These are phyloP conservation scores for Pyrochroa serraticornis DNA, from an alignment of 2,888 invertebrate species.

Conservation along the genomic window DNA sequence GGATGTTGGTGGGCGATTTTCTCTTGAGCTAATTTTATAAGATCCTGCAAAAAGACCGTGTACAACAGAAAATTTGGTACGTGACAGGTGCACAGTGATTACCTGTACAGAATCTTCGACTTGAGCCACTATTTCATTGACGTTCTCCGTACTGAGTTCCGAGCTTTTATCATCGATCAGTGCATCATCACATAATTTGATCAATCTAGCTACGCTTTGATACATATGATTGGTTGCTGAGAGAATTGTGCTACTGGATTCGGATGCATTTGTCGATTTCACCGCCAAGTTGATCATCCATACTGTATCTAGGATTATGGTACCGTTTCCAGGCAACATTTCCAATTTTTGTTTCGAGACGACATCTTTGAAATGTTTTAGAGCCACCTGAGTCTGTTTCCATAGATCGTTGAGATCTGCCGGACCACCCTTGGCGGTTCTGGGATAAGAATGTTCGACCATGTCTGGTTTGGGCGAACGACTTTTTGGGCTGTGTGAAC, in stretches of 20 bases:
- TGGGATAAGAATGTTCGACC: slow-evolving; percentile 31
- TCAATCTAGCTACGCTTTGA: slow-evolving; percentile 82
- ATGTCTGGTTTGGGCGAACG: slow-evolving; percentile 50
- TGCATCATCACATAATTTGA: slow-evolving; percentile 89
- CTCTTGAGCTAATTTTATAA: slow-evolving; percentile 80
- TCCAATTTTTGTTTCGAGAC: slow-evolving; percentile 90
- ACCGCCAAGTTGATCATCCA: slow-evolving; percentile 77
- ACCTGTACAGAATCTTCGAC: slow-evolving; percentile 78
- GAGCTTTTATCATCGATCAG: slow-evolving; percentile 75
- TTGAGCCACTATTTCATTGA: slow-evolving; percentile 69
- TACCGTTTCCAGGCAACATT: slow-evolving; percentile 92
- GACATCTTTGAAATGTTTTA: slow-evolving; percentile 91
- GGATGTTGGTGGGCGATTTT: slow-evolving; percentile 67
- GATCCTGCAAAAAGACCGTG: slow-evolving; percentile 60
- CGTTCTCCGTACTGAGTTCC: slow-evolving; percentile 69
- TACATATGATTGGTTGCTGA: slow-evolving; percentile 87
- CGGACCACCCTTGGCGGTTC: slow-evolving; percentile 46
- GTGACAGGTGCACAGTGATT: slow-evolving; percentile 11
- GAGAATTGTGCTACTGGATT: slow-evolving; percentile 67
- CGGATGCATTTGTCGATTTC: slow-evolving; percentile 52
- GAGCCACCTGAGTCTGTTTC: slow-evolving; percentile 71
- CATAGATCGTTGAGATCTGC: slow-evolving; percentile 48
- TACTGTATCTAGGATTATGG: slow-evolving; percentile 90
- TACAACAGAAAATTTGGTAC: not conserved
- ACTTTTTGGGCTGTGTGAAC: slow-evolving; percentile 59